Evolutionary conservation across 2,888 invertebrate species (phyloP).

Genomic region (Gortyna flavago): DNA sequence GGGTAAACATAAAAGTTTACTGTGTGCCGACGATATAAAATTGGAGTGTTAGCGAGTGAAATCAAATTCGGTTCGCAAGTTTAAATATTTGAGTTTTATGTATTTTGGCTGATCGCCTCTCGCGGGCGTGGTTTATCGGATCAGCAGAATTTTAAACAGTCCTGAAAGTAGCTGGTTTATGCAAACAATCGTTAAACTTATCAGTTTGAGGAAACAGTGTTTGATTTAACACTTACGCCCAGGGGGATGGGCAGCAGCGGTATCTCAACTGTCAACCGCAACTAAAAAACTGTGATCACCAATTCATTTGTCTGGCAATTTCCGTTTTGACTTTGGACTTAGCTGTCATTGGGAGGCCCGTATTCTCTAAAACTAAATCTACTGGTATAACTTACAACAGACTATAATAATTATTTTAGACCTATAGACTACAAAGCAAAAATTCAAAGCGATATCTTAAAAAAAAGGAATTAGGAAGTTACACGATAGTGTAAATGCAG

Average conservation of each 20-base stretch:
- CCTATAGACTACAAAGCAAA: background rate
- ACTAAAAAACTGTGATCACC: background rate
- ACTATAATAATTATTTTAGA: background rate
- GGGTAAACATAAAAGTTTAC: constrained; percentile 60
- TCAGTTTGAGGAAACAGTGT: constrained; percentile 6
- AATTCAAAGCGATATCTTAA: background rate
- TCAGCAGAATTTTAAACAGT: constrained; percentile 46
- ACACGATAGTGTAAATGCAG: constrained; percentile 63
- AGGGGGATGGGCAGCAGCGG: background rate
- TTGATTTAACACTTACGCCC: background rate
- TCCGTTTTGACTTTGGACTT: background rate
- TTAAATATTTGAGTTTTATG: constrained; percentile 62
- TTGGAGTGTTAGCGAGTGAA: constrained; percentile 53
- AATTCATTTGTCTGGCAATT: background rate
- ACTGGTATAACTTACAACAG: background rate
- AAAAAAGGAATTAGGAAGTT: background rate
- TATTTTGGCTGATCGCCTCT: constrained; percentile 39
- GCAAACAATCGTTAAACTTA: constrained; percentile 19
- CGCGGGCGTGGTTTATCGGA: constrained; percentile 30
- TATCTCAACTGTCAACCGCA: background rate
- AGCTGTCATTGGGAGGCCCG: background rate
- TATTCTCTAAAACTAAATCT: background rate
- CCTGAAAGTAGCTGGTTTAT: constrained; percentile 7
- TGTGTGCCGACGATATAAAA: constrained; percentile 57
- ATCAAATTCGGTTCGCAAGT: constrained; percentile 58